A percentile compares a stretch with the other conserved stretches of the same genome.
phyloP scores from a whole-genome alignment of 2,888 invertebrate species.

The Macrophya alboannulata region DNA sequence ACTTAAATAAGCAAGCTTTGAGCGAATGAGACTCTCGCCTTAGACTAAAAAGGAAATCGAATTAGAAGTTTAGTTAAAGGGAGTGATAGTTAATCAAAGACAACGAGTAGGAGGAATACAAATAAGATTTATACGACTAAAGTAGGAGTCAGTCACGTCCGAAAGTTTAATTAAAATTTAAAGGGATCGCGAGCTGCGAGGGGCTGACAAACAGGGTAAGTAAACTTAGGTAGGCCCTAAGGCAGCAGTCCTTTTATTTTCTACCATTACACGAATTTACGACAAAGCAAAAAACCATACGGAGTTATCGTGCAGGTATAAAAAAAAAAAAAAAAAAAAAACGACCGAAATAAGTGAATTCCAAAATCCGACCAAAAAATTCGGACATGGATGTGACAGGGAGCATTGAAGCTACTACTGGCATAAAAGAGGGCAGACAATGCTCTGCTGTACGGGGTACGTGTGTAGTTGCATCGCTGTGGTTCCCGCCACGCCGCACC shows the following conservation, averaged over 20 bases:
- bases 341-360: no score
- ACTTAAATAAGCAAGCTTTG: neutral
- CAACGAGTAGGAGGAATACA: neutral
- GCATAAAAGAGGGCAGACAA: slow-evolving; percentile 8
- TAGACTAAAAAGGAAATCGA: neutral
- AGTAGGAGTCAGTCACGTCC: neutral
- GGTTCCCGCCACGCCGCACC: slow-evolving; percentile 14
- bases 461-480: slow-evolving; percentile 5
- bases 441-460: neutral
- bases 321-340: neutral
- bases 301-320: neutral
- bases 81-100: neutral
- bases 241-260: neutral
- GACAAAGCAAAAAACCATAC: neutral
- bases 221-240: neutral
- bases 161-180: slow-evolving; percentile 5
- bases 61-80: slow-evolving; percentile 7
- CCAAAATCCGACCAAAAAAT: neutral
- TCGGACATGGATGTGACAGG: neutral
- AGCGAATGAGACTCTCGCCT: neutral
- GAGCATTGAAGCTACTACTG: neutral
- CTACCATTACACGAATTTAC: neutral
- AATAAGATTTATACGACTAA: neutral
- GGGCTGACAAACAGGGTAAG: neutral
- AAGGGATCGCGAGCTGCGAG: neutral